Percentiles rank a stretch among this genome's conserved stretches.
Conservation (phyloP, 2,113 vertebrate species). For the Paramisgurnus dabryanus region DNA sequence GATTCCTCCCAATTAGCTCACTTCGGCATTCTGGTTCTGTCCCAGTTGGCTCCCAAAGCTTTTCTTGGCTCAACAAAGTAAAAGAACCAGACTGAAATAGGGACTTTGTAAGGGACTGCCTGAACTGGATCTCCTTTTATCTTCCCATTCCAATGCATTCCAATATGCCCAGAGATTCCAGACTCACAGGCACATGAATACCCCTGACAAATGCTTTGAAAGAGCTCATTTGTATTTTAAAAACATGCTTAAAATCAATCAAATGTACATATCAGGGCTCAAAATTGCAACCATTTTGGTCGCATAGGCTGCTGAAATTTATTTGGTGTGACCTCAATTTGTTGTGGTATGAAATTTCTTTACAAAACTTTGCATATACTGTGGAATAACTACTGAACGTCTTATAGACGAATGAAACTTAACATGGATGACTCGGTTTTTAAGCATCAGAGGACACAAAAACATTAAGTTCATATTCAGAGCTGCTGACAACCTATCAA, state of each 20-base stretch:
- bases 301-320: too few relatives aligned
- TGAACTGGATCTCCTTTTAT: conserved; percentile 35
- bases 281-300: background rate
- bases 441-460: too few relatives aligned
- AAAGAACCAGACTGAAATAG: conserved; percentile 23
- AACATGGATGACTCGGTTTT: too few relatives aligned
- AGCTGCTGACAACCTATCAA: too few relatives aligned
- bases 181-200: background rate
- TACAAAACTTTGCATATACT: too few relatives aligned
- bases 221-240: background rate
- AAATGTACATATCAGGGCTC: background rate
- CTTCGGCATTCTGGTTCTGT: conserved; percentile 40
- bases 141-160: background rate
- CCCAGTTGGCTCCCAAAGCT: conserved; percentile 45
- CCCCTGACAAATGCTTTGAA: background rate
- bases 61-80: conserved; percentile 38
- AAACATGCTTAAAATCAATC: background rate
- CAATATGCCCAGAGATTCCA: conserved; percentile 9
- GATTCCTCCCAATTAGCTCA: conserved; percentile 41
- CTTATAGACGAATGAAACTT: too few relatives aligned
- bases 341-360: too few relatives aligned
- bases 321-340: too few relatives aligned
- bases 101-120: conserved; percentile 17
- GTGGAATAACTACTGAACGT: too few relatives aligned
- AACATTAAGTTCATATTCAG: too few relatives aligned